phyloP scores from a whole-genome alignment of 2,888 invertebrate species.

The Odontomyia ornata region DNA sequence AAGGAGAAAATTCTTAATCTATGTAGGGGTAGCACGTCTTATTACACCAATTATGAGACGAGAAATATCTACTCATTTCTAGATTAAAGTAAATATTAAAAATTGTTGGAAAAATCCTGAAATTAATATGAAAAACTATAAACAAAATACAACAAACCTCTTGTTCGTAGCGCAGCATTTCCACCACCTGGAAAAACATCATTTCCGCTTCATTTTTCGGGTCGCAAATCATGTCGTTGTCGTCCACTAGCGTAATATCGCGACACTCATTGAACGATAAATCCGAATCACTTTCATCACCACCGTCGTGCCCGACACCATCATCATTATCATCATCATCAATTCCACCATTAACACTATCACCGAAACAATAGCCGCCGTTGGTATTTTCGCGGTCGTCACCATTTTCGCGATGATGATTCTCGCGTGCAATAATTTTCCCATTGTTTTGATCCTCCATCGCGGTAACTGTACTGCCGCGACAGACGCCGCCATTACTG shows the following conservation, averaged over 20 bases:
- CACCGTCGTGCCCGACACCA: no score
- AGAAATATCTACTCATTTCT: no score
- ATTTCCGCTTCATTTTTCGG: slow-evolving; percentile 64
- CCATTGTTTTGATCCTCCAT: neutral
- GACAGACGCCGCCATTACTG: slow-evolving; percentile 33
- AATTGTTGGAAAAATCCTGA: no score
- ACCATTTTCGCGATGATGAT: slow-evolving; percentile 45
- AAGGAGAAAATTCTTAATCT: no score
- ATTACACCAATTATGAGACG: no score
- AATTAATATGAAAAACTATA: no score
- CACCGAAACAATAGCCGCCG: slow-evolving; percentile 41
- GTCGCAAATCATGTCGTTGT: slow-evolving; percentile 62
- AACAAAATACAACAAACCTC: slow-evolving; percentile 58
- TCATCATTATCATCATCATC: slow-evolving; percentile 1
- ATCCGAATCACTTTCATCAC: slow-evolving; percentile 58
- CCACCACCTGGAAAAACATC: slow-evolving; percentile 64
- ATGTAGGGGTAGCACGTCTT: no score
- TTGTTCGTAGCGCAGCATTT: slow-evolving; percentile 64
- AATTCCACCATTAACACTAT: slow-evolving; percentile 44
- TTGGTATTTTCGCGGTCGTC: slow-evolving; percentile 33
- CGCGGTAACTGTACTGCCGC: slow-evolving; percentile 52
- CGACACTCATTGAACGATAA: slow-evolving; percentile 56
- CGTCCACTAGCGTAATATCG: slow-evolving; percentile 63
- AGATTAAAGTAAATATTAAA: no score
- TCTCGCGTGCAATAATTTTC: neutral